A percentile compares a stretch with the other conserved stretches of the same genome.
Evolutionary conservation across 2,888 invertebrate species (phyloP).

Genomic region (Diogma glabrata): DNA sequence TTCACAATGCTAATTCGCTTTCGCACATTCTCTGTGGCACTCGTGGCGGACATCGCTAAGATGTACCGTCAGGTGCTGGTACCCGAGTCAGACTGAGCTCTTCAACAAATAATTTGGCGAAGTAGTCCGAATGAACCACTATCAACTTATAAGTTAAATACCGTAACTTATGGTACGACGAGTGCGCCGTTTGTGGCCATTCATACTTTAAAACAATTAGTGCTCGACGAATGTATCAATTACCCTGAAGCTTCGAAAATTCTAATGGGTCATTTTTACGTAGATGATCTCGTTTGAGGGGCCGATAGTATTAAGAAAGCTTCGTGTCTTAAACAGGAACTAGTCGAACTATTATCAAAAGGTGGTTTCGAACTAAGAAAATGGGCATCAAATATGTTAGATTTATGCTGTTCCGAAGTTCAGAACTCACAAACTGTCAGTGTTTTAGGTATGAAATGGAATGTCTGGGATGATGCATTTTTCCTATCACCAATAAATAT

Average conservation of each 20-base stretch:
- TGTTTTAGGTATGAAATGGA: not conserved
- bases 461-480: too few relatives aligned
- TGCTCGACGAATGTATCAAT: constrained; percentile 13
- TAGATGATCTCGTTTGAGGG: constrained; percentile 15
- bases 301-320: constrained; percentile 6
- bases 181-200: too few relatives aligned
- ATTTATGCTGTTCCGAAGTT: not conserved
- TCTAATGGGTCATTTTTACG: constrained; percentile 14
- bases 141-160: not conserved
- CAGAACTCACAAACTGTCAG: not conserved
- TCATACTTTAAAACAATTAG: constrained; percentile 15
- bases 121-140: too few relatives aligned
- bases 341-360: not conserved
- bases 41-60: too few relatives aligned
- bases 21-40: too few relatives aligned
- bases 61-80: too few relatives aligned
- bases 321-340: not conserved
- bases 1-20: too few relatives aligned
- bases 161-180: too few relatives aligned
- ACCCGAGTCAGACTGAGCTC: too few relatives aligned
- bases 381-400: too few relatives aligned
- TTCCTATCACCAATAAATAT: too few relatives aligned
- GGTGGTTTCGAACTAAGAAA: not conserved
- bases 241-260: constrained; percentile 16
- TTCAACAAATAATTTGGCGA: too few relatives aligned